These are phyloP conservation scores for Valencia hispanica DNA, from an alignment of 2,797 vertebrate genomes.

Conservation along the genomic window DNA sequence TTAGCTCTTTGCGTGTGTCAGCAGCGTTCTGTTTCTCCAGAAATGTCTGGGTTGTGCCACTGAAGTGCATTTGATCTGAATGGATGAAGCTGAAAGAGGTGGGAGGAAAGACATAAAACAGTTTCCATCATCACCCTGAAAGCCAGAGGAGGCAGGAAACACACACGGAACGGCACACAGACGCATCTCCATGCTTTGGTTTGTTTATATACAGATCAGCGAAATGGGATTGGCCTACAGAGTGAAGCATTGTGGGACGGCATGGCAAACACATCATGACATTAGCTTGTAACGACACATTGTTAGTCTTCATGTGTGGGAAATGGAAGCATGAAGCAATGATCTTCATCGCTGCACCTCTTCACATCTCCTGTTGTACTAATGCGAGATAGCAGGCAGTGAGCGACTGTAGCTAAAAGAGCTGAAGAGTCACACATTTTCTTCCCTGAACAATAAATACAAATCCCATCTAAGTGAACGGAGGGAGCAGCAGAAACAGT, in stretches of 20 bases:
- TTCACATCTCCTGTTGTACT: conserved; percentile 31
- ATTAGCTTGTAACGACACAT: conserved; percentile 57
- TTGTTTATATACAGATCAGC: conserved; percentile 49
- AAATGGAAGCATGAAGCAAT: conserved; percentile 13
- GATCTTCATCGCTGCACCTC: conserved; percentile 16
- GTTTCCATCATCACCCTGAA: conserved; percentile 64
- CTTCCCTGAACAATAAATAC: conserved; percentile 38
- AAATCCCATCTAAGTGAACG: conserved; percentile 14
- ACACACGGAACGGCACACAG: conserved; percentile 15
- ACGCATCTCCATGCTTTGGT: conserved; percentile 33
- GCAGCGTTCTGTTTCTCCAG: conserved; percentile 5
- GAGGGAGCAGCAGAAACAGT: conserved; percentile 8
- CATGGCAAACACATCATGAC: conserved; percentile 46
- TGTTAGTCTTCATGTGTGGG: conserved; percentile 19
- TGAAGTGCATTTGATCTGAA: conserved; percentile 52
- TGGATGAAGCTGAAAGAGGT: conserved; percentile 51
- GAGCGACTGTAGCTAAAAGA: background rate
- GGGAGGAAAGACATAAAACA: conserved; percentile 72
- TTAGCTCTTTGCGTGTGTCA: conserved; percentile 21
- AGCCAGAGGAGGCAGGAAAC: conserved; percentile 67
- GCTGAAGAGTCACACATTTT: conserved; percentile 22
- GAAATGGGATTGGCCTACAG: conserved; percentile 33
- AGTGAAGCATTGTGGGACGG: conserved; percentile 55
- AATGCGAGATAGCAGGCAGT: background rate
- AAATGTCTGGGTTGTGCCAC: conserved; percentile 32